Conservation (phyloP, 92 coral and sea anemone genomes). For the Micromussa lordhowensis region DNA sequence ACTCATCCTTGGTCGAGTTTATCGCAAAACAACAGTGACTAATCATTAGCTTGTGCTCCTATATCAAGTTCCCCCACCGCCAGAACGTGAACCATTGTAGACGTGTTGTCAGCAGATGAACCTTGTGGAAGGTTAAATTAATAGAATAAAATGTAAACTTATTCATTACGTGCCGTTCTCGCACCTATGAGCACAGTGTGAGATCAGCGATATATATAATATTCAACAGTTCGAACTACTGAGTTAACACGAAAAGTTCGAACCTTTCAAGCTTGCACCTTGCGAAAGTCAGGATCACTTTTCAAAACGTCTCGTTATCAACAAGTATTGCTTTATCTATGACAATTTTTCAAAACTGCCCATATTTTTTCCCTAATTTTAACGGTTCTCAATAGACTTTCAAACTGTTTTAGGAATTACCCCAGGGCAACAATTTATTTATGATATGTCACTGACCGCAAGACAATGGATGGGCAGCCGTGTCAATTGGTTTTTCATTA, state of each 20-base stretch:
- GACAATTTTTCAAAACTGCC: not conserved
- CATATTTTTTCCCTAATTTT: slow-evolving; percentile 26
- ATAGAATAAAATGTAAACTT: slow-evolving; percentile 23
- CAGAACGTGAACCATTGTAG: not conserved
- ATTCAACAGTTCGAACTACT: not conserved
- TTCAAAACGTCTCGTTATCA: not conserved
- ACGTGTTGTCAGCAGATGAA: not conserved
- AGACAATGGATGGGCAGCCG: not conserved
- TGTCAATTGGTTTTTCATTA: not conserved
- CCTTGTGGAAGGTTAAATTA: slow-evolving; percentile 21
- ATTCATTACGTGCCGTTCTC: not conserved
- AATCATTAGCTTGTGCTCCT: not conserved
- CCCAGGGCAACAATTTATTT: slow-evolving; percentile 14
- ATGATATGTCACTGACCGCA: not conserved
- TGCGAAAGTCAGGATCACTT: not conserved
- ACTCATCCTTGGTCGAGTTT: slow-evolving; percentile 12
- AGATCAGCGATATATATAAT: not conserved
- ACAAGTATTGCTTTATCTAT: not conserved
- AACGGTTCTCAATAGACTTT: not conserved
- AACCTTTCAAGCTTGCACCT: not conserved
- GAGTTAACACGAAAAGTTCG: not conserved
- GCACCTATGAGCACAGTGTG: slow-evolving; percentile 27
- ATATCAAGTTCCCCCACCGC: slow-evolving; percentile 2
- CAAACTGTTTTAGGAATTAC: slow-evolving; percentile 34
- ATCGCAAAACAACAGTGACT: slow-evolving; percentile 9